These are phyloP conservation scores for Drosophila neutralis DNA, from an alignment of 2,888 invertebrate genomes.

Conservation along the genomic window DNA sequence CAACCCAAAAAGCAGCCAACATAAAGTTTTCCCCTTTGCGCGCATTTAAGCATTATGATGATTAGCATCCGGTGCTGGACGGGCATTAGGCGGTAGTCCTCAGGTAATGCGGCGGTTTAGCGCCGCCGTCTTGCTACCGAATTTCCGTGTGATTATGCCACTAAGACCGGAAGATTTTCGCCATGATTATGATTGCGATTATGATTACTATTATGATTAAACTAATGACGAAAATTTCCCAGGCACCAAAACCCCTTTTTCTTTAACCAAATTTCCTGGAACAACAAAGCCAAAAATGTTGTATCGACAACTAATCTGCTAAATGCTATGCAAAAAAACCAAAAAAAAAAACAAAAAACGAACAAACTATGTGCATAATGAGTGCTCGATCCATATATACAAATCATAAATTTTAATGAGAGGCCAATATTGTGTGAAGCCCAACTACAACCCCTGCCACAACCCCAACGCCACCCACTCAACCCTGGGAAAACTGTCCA, in stretches of 20 bases:
- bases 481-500: constrained; percentile 13
- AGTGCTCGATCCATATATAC: constrained; percentile 70
- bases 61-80: constrained; percentile 70
- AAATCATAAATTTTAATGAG: constrained; percentile 81
- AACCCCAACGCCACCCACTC: constrained; percentile 1
- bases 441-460: neutral
- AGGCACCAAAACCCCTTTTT: constrained; percentile 40
- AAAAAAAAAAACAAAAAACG: constrained; percentile 4
- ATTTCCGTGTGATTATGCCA: constrained; percentile 72
- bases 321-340: constrained; percentile 60
- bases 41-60: constrained; percentile 65
- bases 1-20: constrained; percentile 55
- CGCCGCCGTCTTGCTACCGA: constrained; percentile 61
- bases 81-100: constrained; percentile 24
- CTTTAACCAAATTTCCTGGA: constrained; percentile 40
- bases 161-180: constrained; percentile 74
- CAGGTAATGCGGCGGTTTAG: constrained; percentile 60
- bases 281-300: constrained; percentile 52
- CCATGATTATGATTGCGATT: constrained; percentile 73
- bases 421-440: constrained; percentile 50
- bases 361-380: constrained; percentile 72
- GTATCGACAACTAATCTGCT: constrained; percentile 76
- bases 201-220: constrained; percentile 66
- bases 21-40: constrained; percentile 59
- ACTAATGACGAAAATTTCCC: constrained; percentile 75